Percentiles rank a stretch among this genome's conserved stretches.
phyloP scores from a whole-genome alignment of 2,113 vertebrate species.

The Furnarius figulus region DNA sequence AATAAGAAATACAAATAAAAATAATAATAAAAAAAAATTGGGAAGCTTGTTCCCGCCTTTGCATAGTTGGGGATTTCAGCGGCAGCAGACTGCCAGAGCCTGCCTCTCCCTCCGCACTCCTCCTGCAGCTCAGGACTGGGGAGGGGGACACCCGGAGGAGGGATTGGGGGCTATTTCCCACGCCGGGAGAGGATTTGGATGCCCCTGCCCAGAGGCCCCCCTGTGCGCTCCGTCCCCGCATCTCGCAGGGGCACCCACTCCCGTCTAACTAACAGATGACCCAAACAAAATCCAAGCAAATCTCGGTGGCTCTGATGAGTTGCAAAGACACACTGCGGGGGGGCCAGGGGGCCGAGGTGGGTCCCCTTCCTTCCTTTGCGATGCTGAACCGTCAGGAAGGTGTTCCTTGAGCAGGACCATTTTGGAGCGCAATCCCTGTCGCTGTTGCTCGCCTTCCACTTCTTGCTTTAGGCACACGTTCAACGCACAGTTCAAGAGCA shows the following conservation, averaged over 20 bases:
- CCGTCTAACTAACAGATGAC: not conserved
- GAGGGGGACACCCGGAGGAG: not conserved
- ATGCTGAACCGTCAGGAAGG: not conserved
- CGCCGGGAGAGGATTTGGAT: not conserved
- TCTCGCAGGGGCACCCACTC: not conserved
- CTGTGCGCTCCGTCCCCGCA: not conserved
- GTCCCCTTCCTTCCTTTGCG: not conserved
- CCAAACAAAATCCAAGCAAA: not conserved
- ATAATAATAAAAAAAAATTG: fast-evolving
- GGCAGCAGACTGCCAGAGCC: conserved; percentile 23
- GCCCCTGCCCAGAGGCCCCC: not conserved
- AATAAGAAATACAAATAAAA: not conserved
- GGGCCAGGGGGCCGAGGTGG: not conserved
- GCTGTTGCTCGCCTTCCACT: conserved; percentile 11
- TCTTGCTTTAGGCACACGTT: conserved; percentile 64
- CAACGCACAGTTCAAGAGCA: conserved; percentile 64
- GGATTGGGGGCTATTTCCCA: not conserved
- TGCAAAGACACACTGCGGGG: not conserved
- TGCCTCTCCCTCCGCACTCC: not conserved
- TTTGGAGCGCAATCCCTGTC: conserved; percentile 31
- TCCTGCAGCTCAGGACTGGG: not conserved
- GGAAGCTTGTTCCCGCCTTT: not conserved
- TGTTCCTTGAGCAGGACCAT: not conserved
- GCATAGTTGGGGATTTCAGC: not conserved
- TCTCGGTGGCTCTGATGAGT: conserved; percentile 28